Percentiles rank a stretch among this genome's conserved stretches.
These are phyloP conservation scores for Paralichthys olivaceus DNA, from an alignment of 2,113 vertebrate genomes.

Conservation along the genomic window DNA sequence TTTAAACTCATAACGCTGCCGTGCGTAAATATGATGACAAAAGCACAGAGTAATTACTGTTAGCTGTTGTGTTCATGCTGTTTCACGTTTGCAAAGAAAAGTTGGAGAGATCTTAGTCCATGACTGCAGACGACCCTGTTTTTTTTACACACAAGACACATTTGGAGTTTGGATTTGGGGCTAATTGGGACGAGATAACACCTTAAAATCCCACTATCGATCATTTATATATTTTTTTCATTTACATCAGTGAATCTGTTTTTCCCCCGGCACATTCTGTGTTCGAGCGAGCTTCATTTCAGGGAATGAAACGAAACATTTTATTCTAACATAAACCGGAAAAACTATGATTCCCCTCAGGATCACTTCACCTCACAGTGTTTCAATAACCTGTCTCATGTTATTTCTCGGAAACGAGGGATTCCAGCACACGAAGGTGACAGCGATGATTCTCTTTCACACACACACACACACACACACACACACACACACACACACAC, in stretches of 20 bases:
- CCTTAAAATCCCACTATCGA: neutral
- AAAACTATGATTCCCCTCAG: neutral
- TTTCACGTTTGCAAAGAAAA: neutral
- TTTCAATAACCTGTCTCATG: neutral
- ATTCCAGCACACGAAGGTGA: conserved; percentile 4
- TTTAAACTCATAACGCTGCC: neutral
- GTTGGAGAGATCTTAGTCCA: too few species aligned
- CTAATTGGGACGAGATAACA: neutral
- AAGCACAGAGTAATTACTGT: neutral
- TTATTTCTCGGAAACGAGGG: neutral
- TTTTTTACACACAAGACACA: too few species aligned
- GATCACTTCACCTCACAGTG: neutral
- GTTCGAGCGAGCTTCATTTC: too few species aligned
- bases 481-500: neutral
- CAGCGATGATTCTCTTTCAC: conserved; percentile 2
- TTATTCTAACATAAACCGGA: neutral
- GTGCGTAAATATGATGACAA: neutral
- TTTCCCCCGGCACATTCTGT: neutral
- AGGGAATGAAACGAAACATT: neutral
- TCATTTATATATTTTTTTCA: neutral
- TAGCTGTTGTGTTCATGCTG: neutral
- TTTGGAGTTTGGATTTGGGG: neutral
- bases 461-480: neutral
- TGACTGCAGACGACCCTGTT: neutral
- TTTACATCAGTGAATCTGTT: neutral